Percentiles rank a stretch among this genome's conserved stretches.
These are phyloP conservation scores for Drosophila conformis DNA, from an alignment of 2,888 invertebrate genomes.

Conservation along the genomic window DNA sequence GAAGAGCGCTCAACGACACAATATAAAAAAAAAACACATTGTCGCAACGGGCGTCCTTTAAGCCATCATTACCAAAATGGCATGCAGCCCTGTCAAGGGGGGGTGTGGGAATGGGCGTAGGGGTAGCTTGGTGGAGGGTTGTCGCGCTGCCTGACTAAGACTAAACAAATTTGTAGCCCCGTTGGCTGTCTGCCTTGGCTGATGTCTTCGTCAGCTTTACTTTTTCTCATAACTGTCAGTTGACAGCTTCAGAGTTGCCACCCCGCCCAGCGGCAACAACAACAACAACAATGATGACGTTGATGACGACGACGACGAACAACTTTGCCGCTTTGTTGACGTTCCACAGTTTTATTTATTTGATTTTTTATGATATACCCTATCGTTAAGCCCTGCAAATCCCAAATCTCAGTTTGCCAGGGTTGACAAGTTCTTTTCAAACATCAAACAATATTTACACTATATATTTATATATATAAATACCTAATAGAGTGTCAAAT, in stretches of 20 bases:
- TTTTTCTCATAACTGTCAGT: slow-evolving; percentile 79
- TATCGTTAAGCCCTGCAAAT: background rate
- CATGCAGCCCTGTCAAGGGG: slow-evolving; percentile 44
- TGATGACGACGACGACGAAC: slow-evolving; percentile 29
- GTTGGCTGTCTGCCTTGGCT: slow-evolving; percentile 43
- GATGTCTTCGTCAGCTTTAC: slow-evolving; percentile 80
- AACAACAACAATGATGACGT: slow-evolving; percentile 2
- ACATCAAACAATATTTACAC: background rate
- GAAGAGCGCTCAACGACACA: slow-evolving; percentile 2
- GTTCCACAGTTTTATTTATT: slow-evolving; percentile 38
- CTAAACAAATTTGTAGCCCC: slow-evolving; percentile 75
- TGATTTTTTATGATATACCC: slow-evolving; percentile 30
- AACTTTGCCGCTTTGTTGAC: slow-evolving; percentile 64
- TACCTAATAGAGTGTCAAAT: background rate
- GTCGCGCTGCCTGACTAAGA: slow-evolving; percentile 61
- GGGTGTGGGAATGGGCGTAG: background rate
- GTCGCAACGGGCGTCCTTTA: slow-evolving; percentile 74
- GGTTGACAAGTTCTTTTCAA: background rate
- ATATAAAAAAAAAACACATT: slow-evolving; percentile 58
- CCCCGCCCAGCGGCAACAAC: slow-evolving; percentile 13
- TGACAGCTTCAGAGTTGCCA: slow-evolving; percentile 71
- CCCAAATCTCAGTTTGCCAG: background rate
- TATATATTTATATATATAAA: background rate
- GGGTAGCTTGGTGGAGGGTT: background rate
- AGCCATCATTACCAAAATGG: slow-evolving; percentile 79